Base-by-base conservation (phyloP, 2,113 vertebrate genomes). In the Rhea pennata region DNA sequence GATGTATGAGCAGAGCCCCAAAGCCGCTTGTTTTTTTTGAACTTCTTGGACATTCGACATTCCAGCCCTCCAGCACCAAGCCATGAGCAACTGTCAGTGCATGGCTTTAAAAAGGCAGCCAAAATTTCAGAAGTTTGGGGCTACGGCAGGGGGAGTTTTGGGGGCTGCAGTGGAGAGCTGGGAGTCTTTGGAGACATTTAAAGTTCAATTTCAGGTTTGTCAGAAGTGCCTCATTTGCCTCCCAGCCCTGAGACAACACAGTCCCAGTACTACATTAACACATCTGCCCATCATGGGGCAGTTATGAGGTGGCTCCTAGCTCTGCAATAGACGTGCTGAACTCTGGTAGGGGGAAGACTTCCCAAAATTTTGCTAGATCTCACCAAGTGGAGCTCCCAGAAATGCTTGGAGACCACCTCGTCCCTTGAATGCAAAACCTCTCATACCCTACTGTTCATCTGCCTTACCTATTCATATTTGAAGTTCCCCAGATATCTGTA, bases 381-480 rank as follows among this genome's bases (percentile, higher is more conserved):
- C 58, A 56, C 26, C 53, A 31, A 14, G 9, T 48, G 13, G 21
- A 56, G 40, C 70, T 54, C 58, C 54, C 27, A n/a, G 50, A 40
- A 65, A 44, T 77, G 71, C 51, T 20, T 22, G 12, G 14, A 42
- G 44, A 80, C n/a, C 12, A 36, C 10, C 51, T 76, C 62, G 39
- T 42, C 62, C 56, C 46, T 44, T 4, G 2, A 36, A 48, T 19
- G 13, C 13, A 5, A 22, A 9, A 3, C 3, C 1, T 0, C 62
- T 79, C 16, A 48, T 15, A 12, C n/a, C 40, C 12, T 15, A 26
- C 31, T 22, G 16, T 15, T 29, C 22, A 40, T 71, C 66, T 53
- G 58, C 17, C 71, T 94, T 40, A 2, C 8, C 7, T 56, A 3
- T 7, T 61, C 66, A 22, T 0, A 0, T 51, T 80, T 88, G 9